These are phyloP conservation scores for Camelus bactrianus DNA, from an alignment of 2,113 vertebrate species.

Conservation along the genomic window DNA sequence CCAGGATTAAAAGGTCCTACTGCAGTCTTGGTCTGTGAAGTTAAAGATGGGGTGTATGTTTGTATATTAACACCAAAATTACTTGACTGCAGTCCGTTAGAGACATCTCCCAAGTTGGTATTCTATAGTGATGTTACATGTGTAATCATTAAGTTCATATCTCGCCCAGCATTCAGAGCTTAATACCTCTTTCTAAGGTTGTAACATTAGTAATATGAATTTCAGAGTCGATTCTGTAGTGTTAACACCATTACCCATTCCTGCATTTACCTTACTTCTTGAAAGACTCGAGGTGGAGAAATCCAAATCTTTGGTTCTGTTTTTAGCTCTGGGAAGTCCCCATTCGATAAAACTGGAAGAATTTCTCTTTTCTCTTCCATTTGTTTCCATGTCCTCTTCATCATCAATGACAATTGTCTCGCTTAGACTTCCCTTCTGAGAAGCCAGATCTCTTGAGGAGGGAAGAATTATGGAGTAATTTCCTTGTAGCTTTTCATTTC, in stretches of 20 bases:
- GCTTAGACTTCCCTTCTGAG: constrained; percentile 89
- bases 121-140: constrained; percentile 95
- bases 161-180: constrained; percentile 86
- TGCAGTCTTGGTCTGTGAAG: constrained; percentile 91
- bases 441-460: constrained; percentile 85
- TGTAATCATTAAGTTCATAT: constrained; percentile 96
- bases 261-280: constrained; percentile 92
- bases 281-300: constrained; percentile 89
- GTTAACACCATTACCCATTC: constrained; percentile 89
- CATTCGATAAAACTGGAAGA: constrained; percentile 86
- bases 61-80: constrained; percentile 94
- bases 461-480: constrained; percentile 83
- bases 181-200: constrained; percentile 91
- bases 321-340: constrained; percentile 87
- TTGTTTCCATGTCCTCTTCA: constrained; percentile 93
- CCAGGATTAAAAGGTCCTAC: constrained; percentile 96
- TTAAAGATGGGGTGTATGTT: constrained; percentile 90
- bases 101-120: constrained; percentile 87
- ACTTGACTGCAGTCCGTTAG: constrained; percentile 95
- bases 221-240: constrained; percentile 96
- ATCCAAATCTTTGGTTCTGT: constrained; percentile 88
- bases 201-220: constrained; percentile 96
- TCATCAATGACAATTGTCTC: constrained; percentile 99
- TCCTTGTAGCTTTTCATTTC: constrained; percentile 86
- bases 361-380: constrained; percentile 88